Evolutionary conservation across 2,113 vertebrate species (phyloP), one percentile per base, ranked within the genome.

Genomic region (Petaurus breviceps): DNA sequence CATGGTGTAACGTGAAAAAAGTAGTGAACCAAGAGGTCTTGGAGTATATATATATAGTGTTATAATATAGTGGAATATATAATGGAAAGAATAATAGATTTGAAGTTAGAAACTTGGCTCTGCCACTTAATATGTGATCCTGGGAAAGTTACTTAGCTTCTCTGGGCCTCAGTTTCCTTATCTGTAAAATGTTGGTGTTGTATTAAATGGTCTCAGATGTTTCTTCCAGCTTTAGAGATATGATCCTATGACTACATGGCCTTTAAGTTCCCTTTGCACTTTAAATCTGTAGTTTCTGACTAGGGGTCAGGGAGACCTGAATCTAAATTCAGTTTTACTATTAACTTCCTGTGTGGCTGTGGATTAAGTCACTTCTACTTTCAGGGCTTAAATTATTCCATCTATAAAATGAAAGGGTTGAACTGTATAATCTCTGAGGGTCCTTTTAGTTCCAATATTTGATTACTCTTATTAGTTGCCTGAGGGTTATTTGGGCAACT

Each of bases 291-390:
- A 77, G 61, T n/a, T 31, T 37, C 31, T 77, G 61, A n/a, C 4
- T n/a, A 16, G 61, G 12, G 14, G 37, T 61, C 57, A 61, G 24
- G 25, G 49, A 49, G 10, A 6, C 28, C 37, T 1, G 53, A 26
- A 5, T 23, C 46, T 51, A 47, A 0, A 6, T n/a, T 28, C 14
- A 0, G 9, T 16, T 12, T 11, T 46, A 84, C 23, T 0, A 0
- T 1, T 77, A 4, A 0, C 2, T 43, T 31, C 1, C 0, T 8
- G 2, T 28, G 24, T 4, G 16, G 10, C 10, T 68, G 37, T 19
- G 25, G 43, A 23, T 4, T 22, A 16, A 37, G 3, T 43, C 31
- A 55, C 16, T n/a, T 77, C 10, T 4, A 53, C 14, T 5, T n/a
- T n/a, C 4, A 2, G 50, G 16, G 25, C 89, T 11, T 0, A 24